A percentile compares a stretch with the other conserved stretches of the same genome.
Conservation (phyloP, 1,140 invertebrate genomes). For the Drosophila nigromelanica region DNA sequence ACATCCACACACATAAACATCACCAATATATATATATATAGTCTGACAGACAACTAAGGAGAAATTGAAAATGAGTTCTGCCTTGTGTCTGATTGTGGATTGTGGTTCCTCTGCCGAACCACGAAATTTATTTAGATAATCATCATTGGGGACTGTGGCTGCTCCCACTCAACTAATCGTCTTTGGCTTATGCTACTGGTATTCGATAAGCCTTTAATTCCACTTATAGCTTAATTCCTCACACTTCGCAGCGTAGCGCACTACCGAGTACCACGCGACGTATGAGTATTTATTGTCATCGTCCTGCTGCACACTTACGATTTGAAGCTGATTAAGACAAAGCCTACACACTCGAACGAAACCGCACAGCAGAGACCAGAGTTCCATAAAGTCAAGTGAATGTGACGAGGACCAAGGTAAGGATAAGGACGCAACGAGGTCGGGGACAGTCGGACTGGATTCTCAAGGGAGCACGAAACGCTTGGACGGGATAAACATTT, state of each 20-base stretch:
- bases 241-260: slow-evolving; percentile 5
- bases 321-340: slow-evolving; percentile 44
- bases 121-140: slow-evolving; percentile 31
- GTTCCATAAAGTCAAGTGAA: slow-evolving; percentile 27
- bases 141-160: slow-evolving; percentile 11
- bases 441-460: not conserved
- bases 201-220: slow-evolving; percentile 38
- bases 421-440: no score
- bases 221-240: slow-evolving; percentile 41
- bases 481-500: slow-evolving; percentile 43
- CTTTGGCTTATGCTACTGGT: not conserved
- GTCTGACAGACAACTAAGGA: slow-evolving; percentile 8
- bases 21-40: not conserved
- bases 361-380: not conserved
- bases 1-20: not conserved
- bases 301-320: slow-evolving; percentile 21
- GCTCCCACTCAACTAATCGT: not conserved
- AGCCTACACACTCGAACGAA: slow-evolving; percentile 9
- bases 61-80: slow-evolving; percentile 40
- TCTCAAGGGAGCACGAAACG: not conserved
- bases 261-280: slow-evolving; percentile 18
- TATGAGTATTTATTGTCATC: slow-evolving; percentile 44
- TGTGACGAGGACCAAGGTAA: slow-evolving; percentile 7
- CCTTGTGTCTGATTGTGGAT: slow-evolving; percentile 16
- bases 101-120: not conserved